Evolutionary conservation across 2,888 invertebrate genomes (phyloP).

Genomic region (Eristalis pertinax): DNA sequence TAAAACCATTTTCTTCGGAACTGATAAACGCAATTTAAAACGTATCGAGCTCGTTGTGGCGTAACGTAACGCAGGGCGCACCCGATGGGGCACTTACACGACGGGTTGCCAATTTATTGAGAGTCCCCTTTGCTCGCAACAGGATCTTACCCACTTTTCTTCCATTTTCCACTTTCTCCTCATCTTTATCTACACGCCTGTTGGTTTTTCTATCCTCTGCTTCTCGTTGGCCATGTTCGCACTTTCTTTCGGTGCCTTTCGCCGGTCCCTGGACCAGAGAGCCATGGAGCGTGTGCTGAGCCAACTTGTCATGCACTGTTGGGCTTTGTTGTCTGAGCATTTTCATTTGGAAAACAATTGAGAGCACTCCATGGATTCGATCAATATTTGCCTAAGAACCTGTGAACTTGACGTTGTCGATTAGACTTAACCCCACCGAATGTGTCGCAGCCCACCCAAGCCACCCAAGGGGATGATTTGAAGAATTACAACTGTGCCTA

Average conservation of each 20-base stretch:
- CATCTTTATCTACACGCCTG: not conserved
- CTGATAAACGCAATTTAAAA: slow-evolving; percentile 60
- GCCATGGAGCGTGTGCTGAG: slow-evolving; percentile 30
- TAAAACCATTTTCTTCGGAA: slow-evolving; percentile 43
- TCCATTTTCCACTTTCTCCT: not conserved
- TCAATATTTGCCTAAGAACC: slow-evolving; percentile 56
- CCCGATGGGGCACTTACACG: slow-evolving; percentile 34
- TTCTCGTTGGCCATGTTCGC: slow-evolving; percentile 7
- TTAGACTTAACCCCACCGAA: slow-evolving; percentile 1
- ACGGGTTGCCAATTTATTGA: slow-evolving; percentile 64
- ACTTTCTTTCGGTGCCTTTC: slow-evolving; percentile 4
- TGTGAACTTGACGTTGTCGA: slow-evolving; percentile 31
- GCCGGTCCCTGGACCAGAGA: not conserved
- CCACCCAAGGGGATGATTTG: not conserved
- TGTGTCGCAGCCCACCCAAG: not conserved
- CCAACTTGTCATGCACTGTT: slow-evolving; percentile 57
- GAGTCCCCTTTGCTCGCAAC: slow-evolving; percentile 23
- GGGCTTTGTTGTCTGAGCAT: slow-evolving; percentile 29
- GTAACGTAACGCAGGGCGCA: not conserved
- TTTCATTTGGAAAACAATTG: slow-evolving; percentile 53
- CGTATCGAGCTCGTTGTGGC: slow-evolving; percentile 39
- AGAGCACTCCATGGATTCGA: slow-evolving; percentile 55
- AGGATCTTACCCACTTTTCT: slow-evolving; percentile 15
- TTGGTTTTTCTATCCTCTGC: not conserved
- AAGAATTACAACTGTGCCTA: not conserved